phyloP scores from a whole-genome alignment of 2,113 vertebrate genomes.

The Aegithalos caudatus region DNA sequence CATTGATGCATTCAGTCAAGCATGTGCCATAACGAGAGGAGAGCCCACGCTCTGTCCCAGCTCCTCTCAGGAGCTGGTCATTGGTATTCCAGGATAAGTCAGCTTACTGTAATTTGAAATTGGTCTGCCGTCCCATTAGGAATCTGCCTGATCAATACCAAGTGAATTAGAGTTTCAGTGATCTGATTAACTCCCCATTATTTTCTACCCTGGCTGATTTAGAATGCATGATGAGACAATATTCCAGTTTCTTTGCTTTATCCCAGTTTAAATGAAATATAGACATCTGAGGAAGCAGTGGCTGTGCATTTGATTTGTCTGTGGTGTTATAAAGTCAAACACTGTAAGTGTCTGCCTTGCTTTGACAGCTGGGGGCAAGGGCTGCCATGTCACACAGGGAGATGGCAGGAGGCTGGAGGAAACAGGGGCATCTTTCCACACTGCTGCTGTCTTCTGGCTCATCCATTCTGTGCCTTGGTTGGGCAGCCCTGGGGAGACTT shows the following conservation, averaged over 20 bases:
- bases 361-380: slow-evolving; percentile 33
- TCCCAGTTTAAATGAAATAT: slow-evolving; percentile 84
- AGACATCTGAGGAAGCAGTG: slow-evolving; percentile 80
- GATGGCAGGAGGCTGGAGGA: fast-evolving
- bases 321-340: slow-evolving; percentile 76
- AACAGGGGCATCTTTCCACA: not conserved
- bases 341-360: slow-evolving; percentile 61
- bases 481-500: not conserved
- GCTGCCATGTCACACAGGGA: not conserved
- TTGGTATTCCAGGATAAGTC: slow-evolving; percentile 86
- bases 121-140: slow-evolving; percentile 89
- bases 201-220: slow-evolving; percentile 88
- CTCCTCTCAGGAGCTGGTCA: slow-evolving; percentile 69
- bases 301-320: slow-evolving; percentile 77
- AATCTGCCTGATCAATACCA: slow-evolving; percentile 89
- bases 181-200: slow-evolving; percentile 99
- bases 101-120: slow-evolving; percentile 91
- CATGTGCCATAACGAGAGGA: slow-evolving; percentile 27
- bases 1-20: slow-evolving; percentile 46
- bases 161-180: slow-evolving; percentile 96
- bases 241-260: slow-evolving; percentile 85
- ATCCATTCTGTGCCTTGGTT: not conserved
- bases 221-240: slow-evolving; percentile 90
- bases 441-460: not conserved
- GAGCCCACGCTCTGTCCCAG: slow-evolving; percentile 37